Conservation (phyloP, 2,797 vertebrate genomes). For the Micromesistius poutassou region DNA sequence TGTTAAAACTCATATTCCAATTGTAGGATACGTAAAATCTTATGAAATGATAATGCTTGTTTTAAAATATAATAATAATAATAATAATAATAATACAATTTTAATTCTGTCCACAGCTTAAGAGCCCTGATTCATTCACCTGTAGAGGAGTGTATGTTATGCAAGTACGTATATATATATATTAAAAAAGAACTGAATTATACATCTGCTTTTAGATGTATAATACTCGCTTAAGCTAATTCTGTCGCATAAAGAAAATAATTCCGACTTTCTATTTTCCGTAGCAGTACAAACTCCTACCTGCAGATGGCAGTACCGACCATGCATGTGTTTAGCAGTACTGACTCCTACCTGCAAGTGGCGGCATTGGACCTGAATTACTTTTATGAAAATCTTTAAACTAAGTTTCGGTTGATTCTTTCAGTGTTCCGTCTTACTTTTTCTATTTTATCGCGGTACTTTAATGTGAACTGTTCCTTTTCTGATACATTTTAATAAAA, state of each 20-base stretch:
- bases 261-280: not conserved
- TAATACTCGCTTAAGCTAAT: not conserved
- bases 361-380: not conserved
- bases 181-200: too few relatives aligned
- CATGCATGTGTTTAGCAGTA: not conserved
- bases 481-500: not conserved
- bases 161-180: slow-evolving; percentile 37
- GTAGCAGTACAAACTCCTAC: slow-evolving; percentile 29
- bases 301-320: slow-evolving; percentile 54
- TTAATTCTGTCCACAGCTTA: slow-evolving; percentile 36
- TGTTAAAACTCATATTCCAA: not conserved
- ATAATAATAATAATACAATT: not conserved
- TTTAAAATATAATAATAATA: not conserved
- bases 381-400: not conserved
- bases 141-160: slow-evolving; percentile 11
- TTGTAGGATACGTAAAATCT: not conserved
- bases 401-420: not conserved
- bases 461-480: not conserved
- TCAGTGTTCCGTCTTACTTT: not conserved
- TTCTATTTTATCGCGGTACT: not conserved
- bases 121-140: not conserved
- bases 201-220: too few relatives aligned
- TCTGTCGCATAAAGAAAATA: not conserved
- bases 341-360: not conserved
- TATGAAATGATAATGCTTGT: not conserved